A percentile compares a stretch with the other conserved stretches of the same genome.
Conservation (phyloP, 2,113 vertebrate species). For the Neogobius melanostomus region DNA sequence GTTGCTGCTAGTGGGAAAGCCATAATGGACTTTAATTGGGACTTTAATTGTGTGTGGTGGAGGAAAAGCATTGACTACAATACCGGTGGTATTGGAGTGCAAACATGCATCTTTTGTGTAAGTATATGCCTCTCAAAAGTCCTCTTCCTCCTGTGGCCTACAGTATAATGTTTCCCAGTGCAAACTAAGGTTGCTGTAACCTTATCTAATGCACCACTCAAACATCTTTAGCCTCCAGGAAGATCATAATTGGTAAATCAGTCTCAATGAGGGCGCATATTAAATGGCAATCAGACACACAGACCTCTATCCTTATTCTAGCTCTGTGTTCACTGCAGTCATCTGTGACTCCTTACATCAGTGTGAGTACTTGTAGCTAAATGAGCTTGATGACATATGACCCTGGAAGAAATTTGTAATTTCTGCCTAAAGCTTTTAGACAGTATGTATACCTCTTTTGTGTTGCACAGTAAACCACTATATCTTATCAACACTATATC, state of each 20-base stretch:
- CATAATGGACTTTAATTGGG: constrained; percentile 78
- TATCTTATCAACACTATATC: constrained; percentile 17
- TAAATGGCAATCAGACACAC: constrained; percentile 23
- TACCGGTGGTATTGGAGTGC: constrained; percentile 75
- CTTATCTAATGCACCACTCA: constrained; percentile 32
- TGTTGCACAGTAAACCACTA: constrained; percentile 14
- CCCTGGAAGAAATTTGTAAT: constrained; percentile 27
- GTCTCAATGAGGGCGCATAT: constrained; percentile 16
- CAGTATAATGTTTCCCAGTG: constrained; percentile 27
- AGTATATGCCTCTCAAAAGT: constrained; percentile 64
- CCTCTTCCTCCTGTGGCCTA: constrained; percentile 49
- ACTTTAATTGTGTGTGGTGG: constrained; percentile 76
- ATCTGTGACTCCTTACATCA: constrained; percentile 52
- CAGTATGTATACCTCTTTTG: constrained; percentile 10
- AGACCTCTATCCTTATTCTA: constrained; percentile 12
- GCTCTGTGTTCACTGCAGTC: constrained; percentile 29
- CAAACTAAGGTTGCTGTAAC: constrained; percentile 20
- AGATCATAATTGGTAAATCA: constrained; percentile 22
- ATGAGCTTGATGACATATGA: constrained; percentile 44
- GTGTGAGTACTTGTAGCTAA: constrained; percentile 36
- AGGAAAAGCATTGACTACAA: constrained; percentile 72
- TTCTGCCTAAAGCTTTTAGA: constrained; percentile 7
- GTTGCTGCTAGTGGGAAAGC: constrained; percentile 70
- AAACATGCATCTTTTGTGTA: constrained; percentile 66
- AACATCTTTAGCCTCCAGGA: constrained; percentile 32